A percentile compares a stretch with the other conserved stretches of the same genome.
These are phyloP conservation scores for Sitodiplosis mosellana DNA, from an alignment of 1,140 invertebrate species.

Conservation along the genomic window DNA sequence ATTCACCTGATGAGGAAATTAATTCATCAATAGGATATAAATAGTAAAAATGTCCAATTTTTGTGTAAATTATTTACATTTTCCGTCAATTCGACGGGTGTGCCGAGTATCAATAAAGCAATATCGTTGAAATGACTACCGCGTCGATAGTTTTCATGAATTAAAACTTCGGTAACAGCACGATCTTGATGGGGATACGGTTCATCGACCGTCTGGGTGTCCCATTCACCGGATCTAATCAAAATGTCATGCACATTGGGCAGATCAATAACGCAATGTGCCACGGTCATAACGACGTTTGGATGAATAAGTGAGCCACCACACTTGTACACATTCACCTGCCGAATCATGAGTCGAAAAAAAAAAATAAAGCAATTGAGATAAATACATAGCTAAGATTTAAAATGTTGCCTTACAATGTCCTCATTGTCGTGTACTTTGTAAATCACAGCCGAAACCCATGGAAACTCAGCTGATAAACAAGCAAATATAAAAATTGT, in stretches of 20 bases:
- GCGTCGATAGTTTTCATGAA: conserved; percentile 28
- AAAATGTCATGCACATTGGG: conserved; percentile 22
- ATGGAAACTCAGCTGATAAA: conserved; percentile 49
- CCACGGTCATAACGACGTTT: conserved; percentile 48
- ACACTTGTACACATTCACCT: conserved; percentile 47
- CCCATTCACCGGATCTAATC: conserved; percentile 50
- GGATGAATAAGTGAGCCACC: conserved; percentile 58
- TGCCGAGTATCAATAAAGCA: conserved; percentile 39
- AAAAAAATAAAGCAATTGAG: too few species aligned
- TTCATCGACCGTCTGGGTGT: conserved; percentile 53
- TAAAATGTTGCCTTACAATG: too few species aligned
- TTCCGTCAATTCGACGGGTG: conserved; percentile 33
- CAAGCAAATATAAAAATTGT: not conserved
- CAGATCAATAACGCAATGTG: conserved; percentile 34
- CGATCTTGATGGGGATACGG: conserved; percentile 46
- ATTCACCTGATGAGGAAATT: too few species aligned
- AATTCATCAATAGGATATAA: too few species aligned
- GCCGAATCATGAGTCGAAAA: too few species aligned
- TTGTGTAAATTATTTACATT: too few species aligned
- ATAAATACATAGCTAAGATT: too few species aligned
- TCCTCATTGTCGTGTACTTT: conserved; percentile 26
- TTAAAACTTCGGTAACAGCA: conserved; percentile 26
- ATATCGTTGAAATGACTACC: conserved; percentile 44
- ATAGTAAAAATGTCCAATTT: too few species aligned
- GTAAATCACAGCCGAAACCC: conserved; percentile 57